A percentile compares a stretch with the other conserved stretches of the same genome.
phyloP scores from a whole-genome alignment of 1,140 invertebrate species.

The Drosophila pallidifrons region DNA sequence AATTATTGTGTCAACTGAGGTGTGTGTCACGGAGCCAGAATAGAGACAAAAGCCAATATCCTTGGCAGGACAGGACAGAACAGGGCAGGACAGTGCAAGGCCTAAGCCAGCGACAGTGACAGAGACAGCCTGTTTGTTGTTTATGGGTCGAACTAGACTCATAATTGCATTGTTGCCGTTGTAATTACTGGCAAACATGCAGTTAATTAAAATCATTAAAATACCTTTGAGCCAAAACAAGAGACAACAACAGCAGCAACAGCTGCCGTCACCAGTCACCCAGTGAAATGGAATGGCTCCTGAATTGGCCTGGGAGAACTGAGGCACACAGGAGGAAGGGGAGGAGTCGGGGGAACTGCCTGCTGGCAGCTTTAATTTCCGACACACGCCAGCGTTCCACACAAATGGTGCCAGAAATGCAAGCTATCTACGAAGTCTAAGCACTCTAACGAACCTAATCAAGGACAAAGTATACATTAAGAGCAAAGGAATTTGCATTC shows the following conservation, averaged over 20 bases:
- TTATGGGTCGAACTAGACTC: slow-evolving; percentile 56
- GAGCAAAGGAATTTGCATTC: too few relatives aligned
- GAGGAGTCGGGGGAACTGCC: slow-evolving; percentile 11
- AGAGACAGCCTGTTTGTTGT: slow-evolving; percentile 35
- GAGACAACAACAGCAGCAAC: slow-evolving; percentile 26
- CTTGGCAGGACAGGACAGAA: slow-evolving; percentile 7
- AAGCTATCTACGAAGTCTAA: too few relatives aligned
- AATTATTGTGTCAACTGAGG: slow-evolving; percentile 77
- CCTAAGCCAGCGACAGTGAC: slow-evolving; percentile 28
- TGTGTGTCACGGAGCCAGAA: slow-evolving; percentile 47
- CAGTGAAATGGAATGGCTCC: slow-evolving; percentile 20
- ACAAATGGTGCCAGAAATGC: background rate
- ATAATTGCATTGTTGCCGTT: slow-evolving; percentile 79
- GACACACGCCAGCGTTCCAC: slow-evolving; percentile 40
- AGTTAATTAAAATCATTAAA: slow-evolving; percentile 83
- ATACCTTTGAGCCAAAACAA: slow-evolving; percentile 67
- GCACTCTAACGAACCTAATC: too few relatives aligned
- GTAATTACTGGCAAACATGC: slow-evolving; percentile 79
- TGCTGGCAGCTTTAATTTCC: slow-evolving; percentile 69
- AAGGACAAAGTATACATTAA: too few relatives aligned
- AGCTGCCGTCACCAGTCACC: slow-evolving; percentile 34
- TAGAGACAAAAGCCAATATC: slow-evolving; percentile 52
- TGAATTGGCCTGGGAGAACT: slow-evolving; percentile 12
- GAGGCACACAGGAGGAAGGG: background rate
- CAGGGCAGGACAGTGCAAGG: slow-evolving; percentile 23